phyloP scores from a whole-genome alignment of 2,113 vertebrate species.

The Gymnogyps californianus region DNA sequence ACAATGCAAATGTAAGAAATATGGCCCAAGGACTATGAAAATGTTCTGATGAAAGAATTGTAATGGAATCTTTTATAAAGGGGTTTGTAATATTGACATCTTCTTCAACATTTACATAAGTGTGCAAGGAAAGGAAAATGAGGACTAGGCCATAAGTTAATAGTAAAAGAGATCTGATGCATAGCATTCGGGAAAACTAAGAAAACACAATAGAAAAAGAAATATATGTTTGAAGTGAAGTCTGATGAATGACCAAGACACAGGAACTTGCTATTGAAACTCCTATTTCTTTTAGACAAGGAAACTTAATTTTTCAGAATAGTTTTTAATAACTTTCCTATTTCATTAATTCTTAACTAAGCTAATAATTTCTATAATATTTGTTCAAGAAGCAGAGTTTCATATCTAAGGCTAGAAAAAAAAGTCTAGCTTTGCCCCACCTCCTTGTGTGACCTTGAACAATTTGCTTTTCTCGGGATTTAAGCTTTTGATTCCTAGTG shows the following conservation, averaged over 20 bases:
- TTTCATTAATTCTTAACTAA: not conserved
- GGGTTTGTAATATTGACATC: not conserved
- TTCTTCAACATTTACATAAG: not conserved
- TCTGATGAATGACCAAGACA: not conserved
- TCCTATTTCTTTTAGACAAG: not conserved
- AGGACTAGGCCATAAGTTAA: not conserved
- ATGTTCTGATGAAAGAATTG: not conserved
- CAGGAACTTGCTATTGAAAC: not conserved
- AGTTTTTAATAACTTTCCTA: not conserved
- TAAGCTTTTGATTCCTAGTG: not conserved
- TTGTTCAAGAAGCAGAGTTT: not conserved
- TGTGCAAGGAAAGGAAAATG: not conserved
- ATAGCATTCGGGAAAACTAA: not conserved
- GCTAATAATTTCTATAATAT: not conserved
- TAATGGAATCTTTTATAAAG: constrained; percentile 14
- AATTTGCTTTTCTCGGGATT: not conserved
- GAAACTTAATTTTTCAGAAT: not conserved
- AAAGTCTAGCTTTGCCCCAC: not conserved
- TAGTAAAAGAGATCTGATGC: not conserved
- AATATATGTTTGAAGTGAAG: not conserved
- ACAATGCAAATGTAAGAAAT: not conserved
- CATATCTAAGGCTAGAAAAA: not conserved
- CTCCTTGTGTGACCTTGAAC: not conserved
- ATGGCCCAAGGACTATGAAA: not conserved
- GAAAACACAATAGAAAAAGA: not conserved